Evolutionary conservation across 2,888 invertebrate species (phyloP).

Genomic region (Catocala fraxini): DNA sequence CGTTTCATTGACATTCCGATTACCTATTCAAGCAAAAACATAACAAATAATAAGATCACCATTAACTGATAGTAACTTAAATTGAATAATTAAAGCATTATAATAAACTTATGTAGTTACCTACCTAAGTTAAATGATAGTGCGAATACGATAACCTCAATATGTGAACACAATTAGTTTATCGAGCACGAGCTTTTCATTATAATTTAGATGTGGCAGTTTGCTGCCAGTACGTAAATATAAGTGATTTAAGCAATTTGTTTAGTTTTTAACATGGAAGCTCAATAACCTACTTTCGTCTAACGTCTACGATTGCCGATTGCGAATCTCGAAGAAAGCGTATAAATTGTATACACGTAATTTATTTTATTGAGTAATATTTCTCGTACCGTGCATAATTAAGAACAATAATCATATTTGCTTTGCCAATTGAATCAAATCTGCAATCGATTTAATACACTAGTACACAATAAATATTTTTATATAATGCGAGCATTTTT

Average conservation of each 20-base stretch:
- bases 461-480: constrained; percentile 25
- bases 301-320: constrained; percentile 17
- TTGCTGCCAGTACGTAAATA: not conserved
- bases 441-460: constrained; percentile 28
- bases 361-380: constrained; percentile 48
- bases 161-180: no score
- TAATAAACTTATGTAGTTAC: no score
- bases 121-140: no score
- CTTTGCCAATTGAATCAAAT: constrained; percentile 22
- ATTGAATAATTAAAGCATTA: no score
- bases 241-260: constrained; percentile 2
- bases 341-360: constrained; percentile 36
- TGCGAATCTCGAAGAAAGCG: constrained; percentile 46
- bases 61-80: no score
- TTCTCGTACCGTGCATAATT: constrained; percentile 34
- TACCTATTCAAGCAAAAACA: no score
- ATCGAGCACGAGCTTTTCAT: constrained; percentile 1
- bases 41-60: no score
- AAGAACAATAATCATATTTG: constrained; percentile 31
- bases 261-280: constrained; percentile 14
- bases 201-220: no score
- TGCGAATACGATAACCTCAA: no score
- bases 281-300: constrained; percentile 31
- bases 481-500: constrained; percentile 34
- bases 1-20: no score